Base-by-base conservation (phyloP, 1,140 invertebrate genomes). In the Episyrphus balteatus region DNA sequence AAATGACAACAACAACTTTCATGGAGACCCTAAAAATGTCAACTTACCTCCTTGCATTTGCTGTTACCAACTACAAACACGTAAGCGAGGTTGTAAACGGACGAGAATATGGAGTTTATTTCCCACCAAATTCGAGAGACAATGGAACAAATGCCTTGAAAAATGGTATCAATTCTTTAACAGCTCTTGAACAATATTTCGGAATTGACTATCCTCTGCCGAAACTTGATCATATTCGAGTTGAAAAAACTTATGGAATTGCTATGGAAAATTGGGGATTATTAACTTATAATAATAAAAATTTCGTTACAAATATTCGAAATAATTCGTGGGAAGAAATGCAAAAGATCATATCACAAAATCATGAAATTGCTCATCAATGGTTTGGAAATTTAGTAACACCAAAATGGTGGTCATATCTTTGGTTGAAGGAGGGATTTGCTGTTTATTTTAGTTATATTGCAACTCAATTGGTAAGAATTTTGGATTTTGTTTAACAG, bases 241-340 rank as follows among this genome's bases (percentile, higher is more conserved):
- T 90, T 9, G 84, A 86, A 7, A 82, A 87, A 60, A 88, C 88
- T 55, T 75, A 75, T n/a, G 78, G 80, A 21, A 82, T 82, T 2
- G 86, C 85, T 13, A 88, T 88, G 85, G 86, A 89, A 62, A 88
- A 88, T 69, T 89, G 85, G 86, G 86, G 84, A n/a, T 62, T 90
- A 6, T 76, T 87, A 43, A 83, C 81, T 1, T 88, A 80, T 55
- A 73, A 74, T 69, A 77, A 67, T 46, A 45, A 48, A 38, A 53
- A 42, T 42, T 32, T 62, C 6, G 17, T 62, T n/a, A 21, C 46
- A 2, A 26, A 26, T 8, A 26, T 26, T 26, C 18, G 39, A n/a
- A 38, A 47, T 3, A 32, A 40, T 2, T n/a, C 26, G 8, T 19
- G 17, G 15, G 42, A 12, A 2, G 49, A 57, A 37, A 10, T 33